Conservation (phyloP, 2,888 invertebrate genomes). For the Drosophila quinaria region DNA sequence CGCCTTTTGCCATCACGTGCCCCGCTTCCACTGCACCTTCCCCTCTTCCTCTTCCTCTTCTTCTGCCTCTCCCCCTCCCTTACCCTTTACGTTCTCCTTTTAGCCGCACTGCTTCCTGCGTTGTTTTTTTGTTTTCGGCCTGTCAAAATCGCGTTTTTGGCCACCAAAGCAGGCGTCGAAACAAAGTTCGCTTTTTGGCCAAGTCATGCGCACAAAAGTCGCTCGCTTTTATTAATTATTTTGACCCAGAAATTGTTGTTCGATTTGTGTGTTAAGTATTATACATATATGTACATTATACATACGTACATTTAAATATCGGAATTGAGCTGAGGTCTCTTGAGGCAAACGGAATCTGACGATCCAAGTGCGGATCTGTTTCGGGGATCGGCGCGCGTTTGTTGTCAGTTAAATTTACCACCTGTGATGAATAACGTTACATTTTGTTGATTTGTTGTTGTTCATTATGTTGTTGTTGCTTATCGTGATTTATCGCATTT, state of each 20-base stretch:
- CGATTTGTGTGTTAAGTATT: slow-evolving; percentile 62
- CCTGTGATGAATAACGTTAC: slow-evolving; percentile 83
- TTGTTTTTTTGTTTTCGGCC: not conserved
- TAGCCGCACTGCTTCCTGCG: slow-evolving; percentile 47
- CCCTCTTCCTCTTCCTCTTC: not conserved
- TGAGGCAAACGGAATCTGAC: slow-evolving; percentile 21
- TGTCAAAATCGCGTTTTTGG: slow-evolving; percentile 40
- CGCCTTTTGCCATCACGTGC: not conserved
- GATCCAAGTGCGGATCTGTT: slow-evolving; percentile 36
- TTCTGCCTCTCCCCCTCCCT: not conserved
- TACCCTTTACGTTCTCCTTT: slow-evolving; percentile 3
- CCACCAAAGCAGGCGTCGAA: slow-evolving; percentile 36
- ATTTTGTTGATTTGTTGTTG: slow-evolving; percentile 71
- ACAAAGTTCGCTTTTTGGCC: slow-evolving; percentile 56
- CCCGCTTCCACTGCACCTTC: not conserved
- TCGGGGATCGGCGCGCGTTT: slow-evolving; percentile 74
- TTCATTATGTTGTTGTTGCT: slow-evolving; percentile 39
- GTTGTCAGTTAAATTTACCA: slow-evolving; percentile 81
- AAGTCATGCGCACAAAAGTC: slow-evolving; percentile 71
- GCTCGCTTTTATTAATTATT: slow-evolving; percentile 76
- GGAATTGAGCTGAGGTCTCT: slow-evolving; percentile 17
- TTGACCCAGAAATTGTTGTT: slow-evolving; percentile 74
- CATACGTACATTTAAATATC: slow-evolving; percentile 20
- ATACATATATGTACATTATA: slow-evolving; percentile 2
- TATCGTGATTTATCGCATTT: slow-evolving; percentile 73